Base-by-base conservation (phyloP, 2,113 vertebrate species). In the Eulacestoma nigropectus region DNA sequence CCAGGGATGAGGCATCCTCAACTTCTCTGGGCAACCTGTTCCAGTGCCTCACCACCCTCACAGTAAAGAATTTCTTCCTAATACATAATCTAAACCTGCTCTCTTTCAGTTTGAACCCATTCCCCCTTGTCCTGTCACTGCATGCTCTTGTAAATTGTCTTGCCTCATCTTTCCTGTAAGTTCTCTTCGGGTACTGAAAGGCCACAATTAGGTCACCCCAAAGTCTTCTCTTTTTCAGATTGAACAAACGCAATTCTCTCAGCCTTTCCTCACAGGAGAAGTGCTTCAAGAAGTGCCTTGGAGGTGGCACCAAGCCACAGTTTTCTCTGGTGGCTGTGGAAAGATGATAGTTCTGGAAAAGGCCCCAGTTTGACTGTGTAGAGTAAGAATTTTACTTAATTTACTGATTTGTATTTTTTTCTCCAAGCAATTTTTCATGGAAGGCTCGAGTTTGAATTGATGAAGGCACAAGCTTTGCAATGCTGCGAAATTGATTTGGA, bases 401-500 rank as follows among this genome's bases (percentile, higher is more conserved):
- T 89, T 79, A 84, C 57, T 29, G 49, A 50, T 90, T 46, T 44
- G n/a, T 78, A 37, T 50, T 91, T 93, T 91, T 92, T 92, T 88
- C 35, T 93, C 55, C 17, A 72, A 92, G 53, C 46, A 74, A 14
- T 94, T 96, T 94, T 93, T 88, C 52, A 53, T 84, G 70, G 72
- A 81, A 91, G 78, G 44, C 69, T 94, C 18, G 47, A 78, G 50
- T 90, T 72, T 70, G 64, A 94, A 95, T 69, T 84, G 85, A 85
- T 53, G 59, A 94, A 89, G 79, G 52, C 62, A 49, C 32, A 78
- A 84, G 32, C 87, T 93, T 95, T 92, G 56, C 41, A 75, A 64
- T 70, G 64, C 84, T 94, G 85, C 96, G 91, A 96, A 96, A 96
- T 89, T 84, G 93, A 92, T 97, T 95, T 83, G 70, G 53, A 67